Percentiles rank a stretch among this genome's conserved stretches.
These are phyloP conservation scores for Montipora capricornis DNA, from an alignment of 64 coral and sea anemone species.

Conservation along the genomic window DNA sequence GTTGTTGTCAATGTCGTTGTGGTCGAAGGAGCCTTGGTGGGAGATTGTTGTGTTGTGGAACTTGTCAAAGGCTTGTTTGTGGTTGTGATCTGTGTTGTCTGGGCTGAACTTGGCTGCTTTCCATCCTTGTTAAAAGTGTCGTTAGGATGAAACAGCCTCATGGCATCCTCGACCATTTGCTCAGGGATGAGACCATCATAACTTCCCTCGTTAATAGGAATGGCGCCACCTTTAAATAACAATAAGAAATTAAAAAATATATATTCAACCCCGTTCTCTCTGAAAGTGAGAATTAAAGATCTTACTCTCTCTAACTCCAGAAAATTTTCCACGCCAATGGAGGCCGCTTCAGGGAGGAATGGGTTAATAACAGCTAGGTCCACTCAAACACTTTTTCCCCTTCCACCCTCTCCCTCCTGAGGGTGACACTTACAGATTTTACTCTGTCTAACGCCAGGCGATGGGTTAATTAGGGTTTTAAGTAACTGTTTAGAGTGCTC, in stretches of 20 bases:
- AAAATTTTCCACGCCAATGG: too few species aligned
- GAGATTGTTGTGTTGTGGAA: constrained; percentile 3
- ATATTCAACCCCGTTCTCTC: too few species aligned
- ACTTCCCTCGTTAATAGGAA: constrained; percentile 83
- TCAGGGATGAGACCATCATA: constrained; percentile 91
- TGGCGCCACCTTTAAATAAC: constrained; percentile 61
- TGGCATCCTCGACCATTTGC: constrained; percentile 74
- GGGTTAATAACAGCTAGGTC: too few species aligned
- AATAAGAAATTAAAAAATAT: not conserved
- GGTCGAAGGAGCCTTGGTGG: constrained; percentile 2
- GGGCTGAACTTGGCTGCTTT: not conserved
- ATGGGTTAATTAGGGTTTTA: too few species aligned
- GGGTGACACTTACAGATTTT: too few species aligned
- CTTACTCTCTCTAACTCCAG: too few species aligned
- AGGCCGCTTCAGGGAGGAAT: too few species aligned
- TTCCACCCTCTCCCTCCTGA: too few species aligned
- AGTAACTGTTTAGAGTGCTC: too few species aligned
- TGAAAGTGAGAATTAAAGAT: too few species aligned
- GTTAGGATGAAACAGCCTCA: constrained; percentile 19
- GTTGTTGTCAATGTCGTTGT: not conserved
- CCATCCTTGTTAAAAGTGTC: not conserved
- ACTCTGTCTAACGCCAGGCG: too few species aligned
- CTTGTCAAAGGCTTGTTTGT: not conserved
- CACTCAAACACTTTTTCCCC: too few species aligned
- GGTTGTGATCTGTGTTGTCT: not conserved